phyloP scores from a whole-genome alignment of 2,113 vertebrate genomes.

The Crotalus helleri region DNA sequence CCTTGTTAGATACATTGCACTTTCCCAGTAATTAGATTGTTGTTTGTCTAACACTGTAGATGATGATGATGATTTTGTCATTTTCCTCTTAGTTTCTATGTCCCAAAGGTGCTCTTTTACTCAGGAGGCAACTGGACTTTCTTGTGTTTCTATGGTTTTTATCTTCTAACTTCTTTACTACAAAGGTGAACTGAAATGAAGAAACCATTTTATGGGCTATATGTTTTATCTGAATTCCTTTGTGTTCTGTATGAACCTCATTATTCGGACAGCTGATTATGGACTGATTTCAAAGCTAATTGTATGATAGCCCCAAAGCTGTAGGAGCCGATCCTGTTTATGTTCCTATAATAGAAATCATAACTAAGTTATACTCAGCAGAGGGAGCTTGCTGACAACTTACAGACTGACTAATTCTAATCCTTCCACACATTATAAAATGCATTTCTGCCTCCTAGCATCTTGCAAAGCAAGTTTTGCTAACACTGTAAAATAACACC shows the following conservation, averaged over 20 bases:
- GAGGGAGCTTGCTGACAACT: not conserved
- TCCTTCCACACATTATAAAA: not conserved
- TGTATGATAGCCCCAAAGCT: not conserved
- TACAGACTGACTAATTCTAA: not conserved
- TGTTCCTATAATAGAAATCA: not conserved
- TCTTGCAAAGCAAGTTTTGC: not conserved
- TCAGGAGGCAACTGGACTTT: no score
- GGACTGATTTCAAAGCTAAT: not conserved
- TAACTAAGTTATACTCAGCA: not conserved
- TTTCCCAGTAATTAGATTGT: not conserved
- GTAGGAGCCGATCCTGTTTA: not conserved
- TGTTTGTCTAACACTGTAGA: not conserved
- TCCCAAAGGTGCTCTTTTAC: no score
- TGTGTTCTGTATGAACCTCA: not conserved
- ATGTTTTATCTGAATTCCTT: not conserved
- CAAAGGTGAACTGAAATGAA: not conserved
- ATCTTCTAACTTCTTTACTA: slow-evolving; percentile 2
- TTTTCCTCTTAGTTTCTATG: not conserved
- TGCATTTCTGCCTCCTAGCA: not conserved
- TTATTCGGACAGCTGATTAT: slow-evolving; percentile 6
- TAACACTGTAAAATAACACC: not conserved
- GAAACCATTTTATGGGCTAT: not conserved
- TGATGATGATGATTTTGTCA: not conserved
- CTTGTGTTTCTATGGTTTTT: not conserved
- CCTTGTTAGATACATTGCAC: not conserved